Conservation (phyloP, 2,888 invertebrate genomes). For the Belgica antarctica region DNA sequence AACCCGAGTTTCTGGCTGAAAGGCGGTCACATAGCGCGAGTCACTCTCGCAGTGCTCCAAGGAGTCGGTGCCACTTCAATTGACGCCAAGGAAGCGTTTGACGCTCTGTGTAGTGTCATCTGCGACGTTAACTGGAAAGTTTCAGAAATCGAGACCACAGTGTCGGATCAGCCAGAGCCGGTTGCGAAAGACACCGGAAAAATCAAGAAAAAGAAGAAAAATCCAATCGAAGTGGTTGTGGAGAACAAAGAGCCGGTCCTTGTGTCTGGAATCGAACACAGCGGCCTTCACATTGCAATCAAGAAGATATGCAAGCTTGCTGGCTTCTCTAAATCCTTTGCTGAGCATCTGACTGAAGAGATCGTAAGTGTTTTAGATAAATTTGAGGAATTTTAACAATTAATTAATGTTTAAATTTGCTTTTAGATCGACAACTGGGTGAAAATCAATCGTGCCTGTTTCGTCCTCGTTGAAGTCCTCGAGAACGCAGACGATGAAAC, state of each 20-base stretch:
- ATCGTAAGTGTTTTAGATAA: conserved; percentile 57
- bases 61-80: conserved; percentile 57
- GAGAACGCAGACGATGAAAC: conserved; percentile 61
- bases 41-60: conserved; percentile 70
- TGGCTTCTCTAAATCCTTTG: conserved; percentile 65
- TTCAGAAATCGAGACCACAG: conserved; percentile 47
- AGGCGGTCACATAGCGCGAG: conserved; percentile 64
- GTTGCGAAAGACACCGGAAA: conserved; percentile 26
- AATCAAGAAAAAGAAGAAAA: conserved; percentile 44
- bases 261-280: conserved; percentile 64
- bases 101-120: conserved; percentile 56
- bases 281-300: conserved; percentile 72
- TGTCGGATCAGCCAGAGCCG: conserved; percentile 45
- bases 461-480: conserved; percentile 65
- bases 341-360: conserved; percentile 58
- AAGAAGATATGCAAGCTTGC: conserved; percentile 67
- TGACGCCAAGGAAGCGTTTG: conserved; percentile 55
- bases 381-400: conserved; percentile 3
- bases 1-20: conserved; percentile 68
- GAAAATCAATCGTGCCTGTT: conserved; percentile 72
- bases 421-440: conserved; percentile 66
- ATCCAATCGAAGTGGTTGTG: conserved; percentile 49
- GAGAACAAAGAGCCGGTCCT: conserved; percentile 49
- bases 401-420: conserved; percentile 34
- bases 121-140: conserved; percentile 60